Percentiles rank a stretch among this genome's conserved stretches.
phyloP scores from a whole-genome alignment of 2,113 vertebrate genomes.

The Uria aalge region DNA sequence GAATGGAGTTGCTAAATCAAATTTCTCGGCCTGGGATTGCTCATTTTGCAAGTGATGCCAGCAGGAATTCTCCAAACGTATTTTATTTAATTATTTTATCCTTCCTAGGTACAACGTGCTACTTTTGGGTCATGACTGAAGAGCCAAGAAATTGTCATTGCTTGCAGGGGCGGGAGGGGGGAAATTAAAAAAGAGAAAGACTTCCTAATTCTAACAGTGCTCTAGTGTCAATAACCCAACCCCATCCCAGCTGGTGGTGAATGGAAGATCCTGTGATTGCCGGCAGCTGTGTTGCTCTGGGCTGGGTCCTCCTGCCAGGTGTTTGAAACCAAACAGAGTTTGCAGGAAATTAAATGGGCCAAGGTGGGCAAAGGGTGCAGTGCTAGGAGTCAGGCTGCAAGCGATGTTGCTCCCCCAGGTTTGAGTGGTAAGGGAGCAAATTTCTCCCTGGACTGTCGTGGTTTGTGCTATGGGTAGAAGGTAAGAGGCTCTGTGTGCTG shows the following conservation, averaged over 20 bases:
- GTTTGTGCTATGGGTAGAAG: fast-evolving
- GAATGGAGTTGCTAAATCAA: not conserved
- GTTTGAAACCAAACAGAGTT: not conserved
- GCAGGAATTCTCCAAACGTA: not conserved
- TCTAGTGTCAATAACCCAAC: not conserved
- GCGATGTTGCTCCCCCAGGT: fast-evolving
- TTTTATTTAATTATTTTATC: not conserved
- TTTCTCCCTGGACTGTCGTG: fast-evolving
- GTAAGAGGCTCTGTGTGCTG: fast-evolving
- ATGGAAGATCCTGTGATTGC: not conserved
- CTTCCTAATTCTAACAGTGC: not conserved
- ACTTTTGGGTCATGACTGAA: not conserved
- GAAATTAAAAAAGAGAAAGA: not conserved
- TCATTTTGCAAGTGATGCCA: constrained; percentile 15
- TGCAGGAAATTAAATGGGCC: not conserved
- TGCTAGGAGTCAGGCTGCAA: not conserved
- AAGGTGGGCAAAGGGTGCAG: not conserved
- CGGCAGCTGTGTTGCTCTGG: not conserved
- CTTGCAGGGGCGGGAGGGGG: not conserved
- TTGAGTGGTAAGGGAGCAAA: fast-evolving
- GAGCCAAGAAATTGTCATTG: not conserved
- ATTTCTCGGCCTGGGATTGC: constrained; percentile 20
- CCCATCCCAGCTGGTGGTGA: not conserved
- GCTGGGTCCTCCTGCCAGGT: not conserved
- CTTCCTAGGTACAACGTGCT: not conserved